Percentiles rank a stretch among this genome's conserved stretches.
Evolutionary conservation across 2,797 vertebrate genomes (phyloP).

Genomic region (Labroides dimidiatus): DNA sequence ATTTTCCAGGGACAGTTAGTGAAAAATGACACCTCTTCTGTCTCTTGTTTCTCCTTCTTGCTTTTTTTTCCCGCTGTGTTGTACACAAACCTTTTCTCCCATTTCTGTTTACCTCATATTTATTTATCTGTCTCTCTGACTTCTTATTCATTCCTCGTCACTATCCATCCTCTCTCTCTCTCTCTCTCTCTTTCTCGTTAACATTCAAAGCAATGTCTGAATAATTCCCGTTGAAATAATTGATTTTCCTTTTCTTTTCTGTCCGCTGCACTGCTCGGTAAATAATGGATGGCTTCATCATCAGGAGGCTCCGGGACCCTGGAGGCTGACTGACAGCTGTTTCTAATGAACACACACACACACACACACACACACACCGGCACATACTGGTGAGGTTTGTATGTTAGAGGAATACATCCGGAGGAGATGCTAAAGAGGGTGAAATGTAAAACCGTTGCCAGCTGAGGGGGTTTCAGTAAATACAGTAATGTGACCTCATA

Average conservation of each 20-base stretch:
- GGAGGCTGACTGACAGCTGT: conserved; percentile 64
- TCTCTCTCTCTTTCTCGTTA: conserved; percentile 31
- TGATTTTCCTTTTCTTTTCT: conserved; percentile 65
- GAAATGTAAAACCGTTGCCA: no score
- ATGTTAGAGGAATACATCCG: neutral
- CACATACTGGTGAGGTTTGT: neutral
- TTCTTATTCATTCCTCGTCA: conserved; percentile 3
- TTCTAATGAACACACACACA: conserved; percentile 49
- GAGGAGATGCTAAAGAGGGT: neutral
- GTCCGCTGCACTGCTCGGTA: conserved; percentile 65
- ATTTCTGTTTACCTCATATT: neutral
- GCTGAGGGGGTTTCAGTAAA: neutral
- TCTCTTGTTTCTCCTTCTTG: neutral
- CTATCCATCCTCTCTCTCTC: conserved; percentile 2
- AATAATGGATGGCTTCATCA: conserved; percentile 83
- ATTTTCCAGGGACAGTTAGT: no score
- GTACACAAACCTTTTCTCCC: neutral
- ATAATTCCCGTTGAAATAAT: conserved; percentile 81
- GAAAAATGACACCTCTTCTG: no score
- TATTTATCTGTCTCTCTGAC: neutral
- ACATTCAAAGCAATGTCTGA: conserved; percentile 70
- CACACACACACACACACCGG: neutral
- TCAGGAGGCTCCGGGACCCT: conserved; percentile 57
- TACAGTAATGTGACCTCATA: no score
- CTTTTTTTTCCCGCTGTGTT: neutral